Base-by-base conservation (phyloP, 1,140 invertebrate species). In the Calliphora vicina region DNA sequence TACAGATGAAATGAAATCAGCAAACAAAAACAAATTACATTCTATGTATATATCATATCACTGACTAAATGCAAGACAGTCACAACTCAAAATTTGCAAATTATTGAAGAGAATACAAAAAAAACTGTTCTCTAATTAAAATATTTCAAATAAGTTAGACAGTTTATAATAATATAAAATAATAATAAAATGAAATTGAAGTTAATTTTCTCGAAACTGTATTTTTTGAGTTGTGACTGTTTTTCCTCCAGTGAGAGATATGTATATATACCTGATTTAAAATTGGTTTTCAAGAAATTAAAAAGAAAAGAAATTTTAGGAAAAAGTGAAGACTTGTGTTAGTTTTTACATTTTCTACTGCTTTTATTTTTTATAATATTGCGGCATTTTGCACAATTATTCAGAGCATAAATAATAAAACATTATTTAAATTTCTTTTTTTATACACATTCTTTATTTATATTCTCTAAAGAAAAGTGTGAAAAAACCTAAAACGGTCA, bases 311-410 rank as follows among this genome's bases (percentile, higher is more conserved):
- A 74, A 35, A 35, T 29, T 74, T n/a, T 17, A 73, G 10, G 4
- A 74, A 74, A 74, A 74, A 74, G 72, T 74, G 72, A 74, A 74
- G 27, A 26, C 72, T 35, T 29, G 26, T 74, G 45, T 50, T 35
- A 4, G 45, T 50, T 50, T 13, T 10, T 50, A n/a, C 35, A 35
- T 35, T 35, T 35, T 35, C 35, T 50, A n/a, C 8, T 50, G 45
- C 12, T 50, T 50, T 74, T 74, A 2, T 72, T 50, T 50, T 50
- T 50, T 50, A 50, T 17, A 50, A 74, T 35, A 74, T 74, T 74
- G 72, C 72, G 72, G 72, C 72, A 74, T 35, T 74, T 74, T 74
- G 17, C 20, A 29, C 72, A 74, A 74, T 35, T 74, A 74, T 74
- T 74, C 26, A n/a, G 72, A 74, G 72, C 72, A 74, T 27, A 74